Conservation (phyloP, 2,888 invertebrate species). For the Ornithoptera alexandrae region DNA sequence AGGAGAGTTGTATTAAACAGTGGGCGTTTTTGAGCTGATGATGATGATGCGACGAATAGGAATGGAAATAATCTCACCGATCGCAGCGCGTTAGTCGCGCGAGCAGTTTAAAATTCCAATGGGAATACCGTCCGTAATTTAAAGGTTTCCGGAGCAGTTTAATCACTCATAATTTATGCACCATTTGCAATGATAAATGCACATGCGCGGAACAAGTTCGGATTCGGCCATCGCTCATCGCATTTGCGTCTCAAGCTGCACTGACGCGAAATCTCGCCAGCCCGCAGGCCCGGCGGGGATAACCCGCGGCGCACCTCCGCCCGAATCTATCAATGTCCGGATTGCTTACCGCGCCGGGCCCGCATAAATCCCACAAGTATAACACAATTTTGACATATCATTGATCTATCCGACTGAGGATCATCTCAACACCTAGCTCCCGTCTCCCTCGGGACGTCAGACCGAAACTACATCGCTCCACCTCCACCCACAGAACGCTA, state of each 20-base stretch:
- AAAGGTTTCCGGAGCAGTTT: not conserved
- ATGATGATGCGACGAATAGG: too few relatives aligned
- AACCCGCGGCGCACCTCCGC: constrained; percentile 38
- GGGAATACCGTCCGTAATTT: constrained; percentile 1
- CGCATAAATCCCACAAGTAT: constrained; percentile 71
- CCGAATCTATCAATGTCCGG: constrained; percentile 71
- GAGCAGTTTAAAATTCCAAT: not conserved
- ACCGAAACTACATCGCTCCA: constrained; percentile 46
- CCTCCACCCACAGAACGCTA: constrained; percentile 32
- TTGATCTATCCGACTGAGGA: constrained; percentile 70
- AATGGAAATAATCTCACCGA: too few relatives aligned
- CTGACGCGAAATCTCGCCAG: constrained; percentile 11
- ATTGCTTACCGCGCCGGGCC: constrained; percentile 55
- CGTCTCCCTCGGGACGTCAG: constrained; percentile 51
- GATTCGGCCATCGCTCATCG: constrained; percentile 19
- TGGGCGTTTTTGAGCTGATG: too few relatives aligned
- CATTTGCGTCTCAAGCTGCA: constrained; percentile 30
- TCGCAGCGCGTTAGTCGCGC: too few relatives aligned
- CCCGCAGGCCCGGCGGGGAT: constrained; percentile 29
- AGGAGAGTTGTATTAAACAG: too few relatives aligned
- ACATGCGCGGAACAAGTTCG: constrained; percentile 11
- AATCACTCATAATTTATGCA: constrained; percentile 22
- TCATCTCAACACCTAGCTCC: constrained; percentile 69
- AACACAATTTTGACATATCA: constrained; percentile 76
- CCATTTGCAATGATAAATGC: constrained; percentile 19